Evolutionary conservation across 1,140 invertebrate genomes (phyloP).

Genomic region (Ooceraea biroi): DNA sequence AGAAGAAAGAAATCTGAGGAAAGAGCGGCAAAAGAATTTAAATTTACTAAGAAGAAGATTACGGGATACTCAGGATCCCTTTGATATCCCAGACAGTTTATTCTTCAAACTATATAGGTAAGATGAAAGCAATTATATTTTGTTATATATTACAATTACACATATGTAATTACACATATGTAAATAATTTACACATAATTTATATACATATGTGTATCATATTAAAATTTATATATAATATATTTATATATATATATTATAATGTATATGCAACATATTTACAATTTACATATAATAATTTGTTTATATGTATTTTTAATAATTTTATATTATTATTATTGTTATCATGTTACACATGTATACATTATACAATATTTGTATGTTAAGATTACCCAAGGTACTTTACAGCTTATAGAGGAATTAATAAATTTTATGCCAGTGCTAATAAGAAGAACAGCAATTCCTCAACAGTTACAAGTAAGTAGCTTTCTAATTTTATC

Average conservation of each 20-base stretch:
- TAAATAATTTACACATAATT: neutral
- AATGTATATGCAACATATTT: too few species aligned
- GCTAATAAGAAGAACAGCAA: neutral
- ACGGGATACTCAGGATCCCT: slow-evolving; percentile 9
- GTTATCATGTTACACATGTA: neutral
- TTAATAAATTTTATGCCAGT: neutral
- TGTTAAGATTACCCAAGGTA: slow-evolving; percentile 16
- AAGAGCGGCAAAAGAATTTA: neutral
- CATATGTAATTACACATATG: neutral
- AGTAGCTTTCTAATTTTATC: neutral
- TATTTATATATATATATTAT: too few species aligned
- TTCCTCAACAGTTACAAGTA: slow-evolving; percentile 26
- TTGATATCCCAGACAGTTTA: slow-evolving; percentile 8
- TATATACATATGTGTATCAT: neutral
- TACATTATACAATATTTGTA: slow-evolving; percentile 14
- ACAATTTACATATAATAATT: too few species aligned
- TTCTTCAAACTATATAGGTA: neutral
- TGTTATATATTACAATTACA: slow-evolving; percentile 1
- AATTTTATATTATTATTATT: neutral
- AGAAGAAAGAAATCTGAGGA: too few species aligned
- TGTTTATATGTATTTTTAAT: too few species aligned
- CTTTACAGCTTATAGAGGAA: neutral
- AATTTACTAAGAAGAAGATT: slow-evolving; percentile 8
- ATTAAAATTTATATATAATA: neutral
- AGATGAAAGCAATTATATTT: slow-evolving; percentile 14